Conservation (phyloP, 1,140 invertebrate genomes). For the Drosophila kikkawai region DNA sequence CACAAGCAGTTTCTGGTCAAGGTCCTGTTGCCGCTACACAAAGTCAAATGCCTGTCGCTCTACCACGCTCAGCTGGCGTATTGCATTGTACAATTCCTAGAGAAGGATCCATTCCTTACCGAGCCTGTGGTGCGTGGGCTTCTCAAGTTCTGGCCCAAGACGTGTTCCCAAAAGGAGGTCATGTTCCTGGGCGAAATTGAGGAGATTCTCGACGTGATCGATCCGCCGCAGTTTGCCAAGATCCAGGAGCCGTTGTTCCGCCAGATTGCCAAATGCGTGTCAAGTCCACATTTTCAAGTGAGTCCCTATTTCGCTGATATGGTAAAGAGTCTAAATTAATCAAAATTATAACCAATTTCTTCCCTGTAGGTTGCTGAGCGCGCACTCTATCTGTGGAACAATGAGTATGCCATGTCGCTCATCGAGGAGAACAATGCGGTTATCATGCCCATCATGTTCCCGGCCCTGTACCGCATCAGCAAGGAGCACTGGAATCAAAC, state of each 20-base stretch:
- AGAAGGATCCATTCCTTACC: conserved; percentile 98
- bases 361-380: conserved; percentile 95
- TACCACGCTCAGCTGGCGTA: conserved; percentile 99
- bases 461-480: conserved; percentile 98
- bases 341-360: not conserved
- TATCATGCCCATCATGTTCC: conserved; percentile 98
- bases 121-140: conserved; percentile 98
- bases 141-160: conserved; percentile 99
- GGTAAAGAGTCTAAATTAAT: not conserved
- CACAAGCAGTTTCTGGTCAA: conserved; percentile 99
- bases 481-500: conserved; percentile 99
- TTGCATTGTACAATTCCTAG: conserved; percentile 99
- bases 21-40: conserved; percentile 99
- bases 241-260: conserved; percentile 98
- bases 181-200: conserved; percentile 99
- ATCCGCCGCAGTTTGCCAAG: conserved; percentile 98
- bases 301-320: not conserved
- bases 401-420: conserved; percentile 97
- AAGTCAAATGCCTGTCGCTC: conserved; percentile 96
- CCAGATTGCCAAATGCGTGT: conserved; percentile 99
- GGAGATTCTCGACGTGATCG: conserved; percentile 99
- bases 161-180: conserved; percentile 99
- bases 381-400: conserved; percentile 98
- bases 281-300: conserved; percentile 98
- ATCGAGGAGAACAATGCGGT: conserved; percentile 97